These are phyloP conservation scores for Pseudomyrmex concolor DNA, from an alignment of 1,140 invertebrate genomes.

Conservation along the genomic window DNA sequence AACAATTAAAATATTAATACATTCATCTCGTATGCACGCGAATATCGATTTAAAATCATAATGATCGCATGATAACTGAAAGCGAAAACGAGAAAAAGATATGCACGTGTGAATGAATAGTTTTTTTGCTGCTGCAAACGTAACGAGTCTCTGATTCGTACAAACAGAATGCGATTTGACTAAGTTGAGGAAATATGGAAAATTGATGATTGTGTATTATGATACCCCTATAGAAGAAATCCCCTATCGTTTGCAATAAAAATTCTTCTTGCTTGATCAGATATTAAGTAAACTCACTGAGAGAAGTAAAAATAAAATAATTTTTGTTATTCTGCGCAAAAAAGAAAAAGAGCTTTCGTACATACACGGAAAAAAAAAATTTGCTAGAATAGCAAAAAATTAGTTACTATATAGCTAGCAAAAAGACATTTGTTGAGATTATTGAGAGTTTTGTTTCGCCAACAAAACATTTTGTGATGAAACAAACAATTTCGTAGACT, in stretches of 20 bases:
- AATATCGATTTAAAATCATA: background rate
- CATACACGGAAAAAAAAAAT: too few species aligned
- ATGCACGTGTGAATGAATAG: slow-evolving; percentile 17
- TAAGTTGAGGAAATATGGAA: slow-evolving; percentile 5
- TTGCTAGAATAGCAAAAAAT: too few species aligned
- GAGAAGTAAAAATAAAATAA: background rate
- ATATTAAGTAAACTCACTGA: background rate
- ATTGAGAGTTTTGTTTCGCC: too few species aligned
- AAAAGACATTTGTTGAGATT: too few species aligned
- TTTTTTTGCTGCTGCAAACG: slow-evolving; percentile 27
- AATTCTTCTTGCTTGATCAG: background rate
- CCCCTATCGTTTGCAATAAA: background rate
- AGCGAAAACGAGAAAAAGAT: background rate
- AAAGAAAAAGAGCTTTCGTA: background rate
- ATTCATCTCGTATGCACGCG: background rate
- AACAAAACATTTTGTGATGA: too few species aligned
- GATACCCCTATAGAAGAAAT: slow-evolving; percentile 7
- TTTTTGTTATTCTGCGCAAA: background rate
- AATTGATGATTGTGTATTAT: slow-evolving; percentile 12
- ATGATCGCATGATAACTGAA: slow-evolving; percentile 36
- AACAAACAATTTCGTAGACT: too few species aligned
- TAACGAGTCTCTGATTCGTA: slow-evolving; percentile 48
- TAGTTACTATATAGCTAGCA: too few species aligned
- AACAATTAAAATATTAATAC: background rate
- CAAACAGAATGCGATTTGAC: slow-evolving; percentile 43